Conservation (phyloP, 2,797 vertebrate species). For the Halcyon leucocephala region DNA sequence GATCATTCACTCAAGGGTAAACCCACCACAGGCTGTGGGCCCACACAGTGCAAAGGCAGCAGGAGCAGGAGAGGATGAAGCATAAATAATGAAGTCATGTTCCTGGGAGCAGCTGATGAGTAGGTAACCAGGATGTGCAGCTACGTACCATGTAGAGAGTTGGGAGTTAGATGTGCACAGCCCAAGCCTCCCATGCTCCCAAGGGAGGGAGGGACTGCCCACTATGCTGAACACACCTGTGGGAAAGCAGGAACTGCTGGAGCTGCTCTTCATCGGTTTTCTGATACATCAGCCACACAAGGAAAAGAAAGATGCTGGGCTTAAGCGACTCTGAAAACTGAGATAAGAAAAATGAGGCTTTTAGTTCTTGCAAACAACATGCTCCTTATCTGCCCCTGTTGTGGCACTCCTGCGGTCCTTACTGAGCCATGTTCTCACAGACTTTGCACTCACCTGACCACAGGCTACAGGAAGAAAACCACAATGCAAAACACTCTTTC, state of each 20-base stretch:
- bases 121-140: background rate
- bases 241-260: background rate
- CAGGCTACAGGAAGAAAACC: background rate
- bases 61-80: background rate
- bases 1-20: background rate
- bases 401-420: rapidly evolving
- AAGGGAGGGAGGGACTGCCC: rapidly evolving
- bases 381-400: background rate
- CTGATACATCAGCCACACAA: background rate
- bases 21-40: background rate
- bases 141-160: rapidly evolving
- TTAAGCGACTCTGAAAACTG: background rate
- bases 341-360: background rate
- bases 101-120: background rate
- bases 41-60: rapidly evolving
- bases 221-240: background rate
- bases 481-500: background rate
- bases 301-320: background rate
- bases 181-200: rapidly evolving
- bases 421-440: background rate
- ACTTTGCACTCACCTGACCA: rapidly evolving
- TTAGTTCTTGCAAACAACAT: background rate
- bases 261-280: background rate
- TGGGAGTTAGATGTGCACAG: background rate
- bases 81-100: background rate